These are phyloP conservation scores for Cricetomys ansorgei DNA, from an alignment of 2,113 vertebrate species.

Conservation along the genomic window DNA sequence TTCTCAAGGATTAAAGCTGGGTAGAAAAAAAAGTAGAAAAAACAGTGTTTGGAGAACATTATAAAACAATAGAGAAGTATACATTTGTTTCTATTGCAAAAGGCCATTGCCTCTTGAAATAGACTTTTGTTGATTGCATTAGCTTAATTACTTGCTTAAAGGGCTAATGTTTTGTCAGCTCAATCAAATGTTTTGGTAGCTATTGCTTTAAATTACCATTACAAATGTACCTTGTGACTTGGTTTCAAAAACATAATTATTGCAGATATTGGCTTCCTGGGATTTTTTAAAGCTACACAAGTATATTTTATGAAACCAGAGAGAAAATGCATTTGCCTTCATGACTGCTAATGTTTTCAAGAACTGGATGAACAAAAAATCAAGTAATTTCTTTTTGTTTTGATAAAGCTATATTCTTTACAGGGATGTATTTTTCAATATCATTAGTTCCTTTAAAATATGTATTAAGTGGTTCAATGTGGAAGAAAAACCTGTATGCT, in stretches of 20 bases:
- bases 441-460: not conserved
- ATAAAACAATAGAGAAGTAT: not conserved
- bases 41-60: not conserved
- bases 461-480: not conserved
- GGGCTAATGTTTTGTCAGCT: slow-evolving; percentile 59
- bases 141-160: slow-evolving; percentile 73
- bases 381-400: not conserved
- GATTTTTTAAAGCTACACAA: not conserved
- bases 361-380: not conserved
- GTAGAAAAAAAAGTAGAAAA: not conserved
- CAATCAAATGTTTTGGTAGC: slow-evolving; percentile 63
- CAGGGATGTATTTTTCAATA: not conserved
- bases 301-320: not conserved
- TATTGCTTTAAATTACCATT: slow-evolving; percentile 59
- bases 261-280: not conserved
- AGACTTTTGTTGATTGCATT: slow-evolving; percentile 52
- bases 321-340: not conserved
- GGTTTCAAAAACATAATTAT: slow-evolving; percentile 51
- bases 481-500: not conserved
- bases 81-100: slow-evolving; percentile 38
- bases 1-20: slow-evolving; percentile 4
- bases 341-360: not conserved
- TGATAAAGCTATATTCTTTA: not conserved
- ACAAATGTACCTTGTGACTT: slow-evolving; percentile 65
- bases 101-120: slow-evolving; percentile 58